Conservation (phyloP, 2,888 invertebrate species). For the Leptothorax acervorum region DNA sequence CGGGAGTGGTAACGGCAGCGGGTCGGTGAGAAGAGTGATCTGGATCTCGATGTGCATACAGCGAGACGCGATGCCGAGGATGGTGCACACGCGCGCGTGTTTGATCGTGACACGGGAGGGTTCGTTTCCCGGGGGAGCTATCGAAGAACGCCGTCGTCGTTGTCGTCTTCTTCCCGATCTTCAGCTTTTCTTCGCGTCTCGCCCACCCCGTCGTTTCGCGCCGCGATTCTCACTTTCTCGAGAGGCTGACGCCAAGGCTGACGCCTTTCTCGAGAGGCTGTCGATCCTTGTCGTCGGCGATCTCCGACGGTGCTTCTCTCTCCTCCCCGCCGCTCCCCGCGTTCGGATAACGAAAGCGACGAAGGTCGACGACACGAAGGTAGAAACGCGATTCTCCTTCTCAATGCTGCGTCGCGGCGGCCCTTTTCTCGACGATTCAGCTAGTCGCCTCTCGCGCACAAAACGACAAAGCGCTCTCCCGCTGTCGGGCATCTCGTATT, state of each 20-base stretch:
- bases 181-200: not conserved
- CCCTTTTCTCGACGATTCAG: slow-evolving; percentile 36
- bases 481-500: slow-evolving; percentile 33
- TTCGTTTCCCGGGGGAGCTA: slow-evolving; percentile 58
- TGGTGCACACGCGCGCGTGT: slow-evolving; percentile 19
- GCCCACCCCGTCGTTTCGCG: slow-evolving; percentile 31
- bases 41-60: slow-evolving; percentile 23
- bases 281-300: slow-evolving; percentile 55
- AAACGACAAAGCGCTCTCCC: slow-evolving; percentile 41
- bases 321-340: not conserved
- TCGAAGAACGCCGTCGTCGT: slow-evolving; percentile 49
- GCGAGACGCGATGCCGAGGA: not conserved
- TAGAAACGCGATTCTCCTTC: slow-evolving; percentile 41
- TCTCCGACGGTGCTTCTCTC: slow-evolving; percentile 9
- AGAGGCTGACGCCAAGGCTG: slow-evolving; percentile 44
- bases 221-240: slow-evolving; percentile 53
- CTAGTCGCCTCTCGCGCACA: slow-evolving; percentile 23
- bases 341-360: slow-evolving; percentile 29
- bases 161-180: slow-evolving; percentile 37
- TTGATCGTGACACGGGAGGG: slow-evolving; percentile 51
- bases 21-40: slow-evolving; percentile 13
- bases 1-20: not conserved
- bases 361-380: slow-evolving; percentile 37
- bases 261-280: slow-evolving; percentile 47
- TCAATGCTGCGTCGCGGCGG: slow-evolving; percentile 24